Conservation (phyloP, 2,113 vertebrate genomes). For the Irena cyanogastra region DNA sequence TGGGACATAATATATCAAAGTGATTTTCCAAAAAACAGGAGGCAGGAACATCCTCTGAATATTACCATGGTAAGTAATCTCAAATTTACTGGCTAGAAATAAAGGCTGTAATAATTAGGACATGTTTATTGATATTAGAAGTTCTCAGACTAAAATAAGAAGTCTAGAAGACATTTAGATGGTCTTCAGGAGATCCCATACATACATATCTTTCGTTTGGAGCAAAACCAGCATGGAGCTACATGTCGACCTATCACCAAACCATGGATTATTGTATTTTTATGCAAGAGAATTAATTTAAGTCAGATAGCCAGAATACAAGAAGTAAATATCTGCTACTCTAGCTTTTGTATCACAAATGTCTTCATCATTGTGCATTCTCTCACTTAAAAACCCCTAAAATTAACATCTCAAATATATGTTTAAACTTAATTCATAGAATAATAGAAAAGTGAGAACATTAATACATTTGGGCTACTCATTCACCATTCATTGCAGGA, state of each 20-base stretch:
- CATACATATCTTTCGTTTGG: not conserved
- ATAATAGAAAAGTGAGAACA: not conserved
- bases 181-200: not conserved
- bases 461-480: conserved; percentile 10
- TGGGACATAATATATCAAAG: not conserved
- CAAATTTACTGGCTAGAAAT: not conserved
- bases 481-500: not conserved
- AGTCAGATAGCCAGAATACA: not conserved
- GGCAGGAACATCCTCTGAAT: not conserved
- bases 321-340: not conserved
- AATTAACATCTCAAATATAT: not conserved
- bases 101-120: not conserved
- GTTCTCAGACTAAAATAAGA: not conserved
- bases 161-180: not conserved
- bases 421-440: not conserved
- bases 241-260: not conserved
- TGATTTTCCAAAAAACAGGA: not conserved
- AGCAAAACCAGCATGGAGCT: not conserved
- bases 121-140: not conserved
- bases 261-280: not conserved
- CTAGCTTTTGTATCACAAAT: not conserved
- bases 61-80: not conserved
- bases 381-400: not conserved
- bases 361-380: not conserved
- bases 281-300: not conserved